phyloP scores from a whole-genome alignment of 2,113 vertebrate species.

The Myotis davidii region DNA sequence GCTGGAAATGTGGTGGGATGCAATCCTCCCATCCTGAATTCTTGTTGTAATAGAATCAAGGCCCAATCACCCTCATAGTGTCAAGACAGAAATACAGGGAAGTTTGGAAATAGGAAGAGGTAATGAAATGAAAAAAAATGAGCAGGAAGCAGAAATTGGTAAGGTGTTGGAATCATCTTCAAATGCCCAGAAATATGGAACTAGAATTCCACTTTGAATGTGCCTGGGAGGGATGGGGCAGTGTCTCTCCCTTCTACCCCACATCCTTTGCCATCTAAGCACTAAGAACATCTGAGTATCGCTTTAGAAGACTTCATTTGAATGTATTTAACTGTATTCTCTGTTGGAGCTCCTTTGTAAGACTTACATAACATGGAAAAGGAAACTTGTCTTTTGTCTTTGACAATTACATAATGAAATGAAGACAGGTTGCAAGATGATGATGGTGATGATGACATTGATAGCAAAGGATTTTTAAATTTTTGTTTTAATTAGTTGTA shows the following conservation, averaged over 20 bases:
- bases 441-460: not conserved
- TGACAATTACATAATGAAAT: not conserved
- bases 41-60: not conserved
- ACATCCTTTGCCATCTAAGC: not conserved
- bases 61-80: not conserved
- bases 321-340: not conserved
- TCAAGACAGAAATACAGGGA: not conserved
- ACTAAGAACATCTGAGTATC: not conserved
- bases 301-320: constrained; percentile 1
- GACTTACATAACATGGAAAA: not conserved
- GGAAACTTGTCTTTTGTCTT: not conserved
- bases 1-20: not conserved
- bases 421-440: not conserved
- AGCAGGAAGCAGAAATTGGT: not conserved
- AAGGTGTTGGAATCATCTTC: not conserved
- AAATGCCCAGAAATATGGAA: not conserved
- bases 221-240: not conserved
- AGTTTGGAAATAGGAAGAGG: not conserved
- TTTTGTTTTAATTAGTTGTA: constrained; percentile 7
- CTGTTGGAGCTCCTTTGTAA: not conserved
- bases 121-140: not conserved
- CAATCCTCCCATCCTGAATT: not conserved
- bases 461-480: not conserved
- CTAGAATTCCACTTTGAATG: not conserved
- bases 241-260: not conserved